These are phyloP conservation scores for Drosophila colorata DNA, from an alignment of 2,888 invertebrate species.

Conservation along the genomic window DNA sequence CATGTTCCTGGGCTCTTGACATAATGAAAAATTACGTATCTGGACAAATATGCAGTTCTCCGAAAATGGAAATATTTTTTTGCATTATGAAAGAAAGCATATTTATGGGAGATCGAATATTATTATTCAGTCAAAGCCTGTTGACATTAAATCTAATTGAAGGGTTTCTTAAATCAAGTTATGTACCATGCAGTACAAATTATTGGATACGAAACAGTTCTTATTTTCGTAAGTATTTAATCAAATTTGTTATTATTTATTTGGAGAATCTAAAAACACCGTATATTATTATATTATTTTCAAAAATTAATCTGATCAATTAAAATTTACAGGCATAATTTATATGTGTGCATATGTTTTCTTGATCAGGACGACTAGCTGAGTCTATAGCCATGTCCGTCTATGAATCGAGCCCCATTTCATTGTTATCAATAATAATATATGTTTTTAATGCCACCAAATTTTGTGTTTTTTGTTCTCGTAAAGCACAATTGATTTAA, in stretches of 20 bases:
- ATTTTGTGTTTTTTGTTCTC: too few species aligned
- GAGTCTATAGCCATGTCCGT: too few species aligned
- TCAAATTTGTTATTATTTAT: neutral
- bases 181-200: conserved; percentile 89
- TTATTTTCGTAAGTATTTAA: conserved; percentile 92
- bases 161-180: conserved; percentile 93
- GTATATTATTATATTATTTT: too few species aligned
- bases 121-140: conserved; percentile 98
- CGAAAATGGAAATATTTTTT: conserved; percentile 97
- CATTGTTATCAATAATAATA: too few species aligned
- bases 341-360: too few species aligned
- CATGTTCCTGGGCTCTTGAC: conserved; percentile 95
- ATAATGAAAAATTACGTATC: conserved; percentile 93
- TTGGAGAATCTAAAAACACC: too few species aligned
- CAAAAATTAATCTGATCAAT: too few species aligned
- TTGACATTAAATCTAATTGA: conserved; percentile 98
- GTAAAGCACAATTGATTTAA: too few species aligned
- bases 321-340: too few species aligned
- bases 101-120: conserved; percentile 93
- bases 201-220: conserved; percentile 94
- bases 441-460: too few species aligned
- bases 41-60: conserved; percentile 96
- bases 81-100: conserved; percentile 96
- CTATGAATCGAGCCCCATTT: too few species aligned
- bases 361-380: too few species aligned